Conservation (phyloP, 2,797 vertebrate genomes). For the Melanotaenia parkinsoni region DNA sequence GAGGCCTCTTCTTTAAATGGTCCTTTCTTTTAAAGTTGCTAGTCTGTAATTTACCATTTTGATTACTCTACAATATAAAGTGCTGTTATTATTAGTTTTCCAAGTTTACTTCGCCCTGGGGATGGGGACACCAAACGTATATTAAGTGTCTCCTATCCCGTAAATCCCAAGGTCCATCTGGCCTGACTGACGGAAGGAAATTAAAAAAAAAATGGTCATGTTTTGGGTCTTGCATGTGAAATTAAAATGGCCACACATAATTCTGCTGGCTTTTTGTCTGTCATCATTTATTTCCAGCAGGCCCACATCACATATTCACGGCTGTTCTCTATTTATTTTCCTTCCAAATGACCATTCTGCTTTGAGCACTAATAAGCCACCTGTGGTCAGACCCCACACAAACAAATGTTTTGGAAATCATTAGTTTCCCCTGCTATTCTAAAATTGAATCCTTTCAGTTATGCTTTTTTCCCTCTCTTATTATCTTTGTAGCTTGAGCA, state of each 20-base stretch:
- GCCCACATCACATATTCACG: constrained; percentile 48
- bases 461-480: constrained; percentile 31
- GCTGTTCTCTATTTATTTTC: constrained; percentile 41
- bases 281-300: constrained; percentile 30
- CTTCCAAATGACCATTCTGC: constrained; percentile 29
- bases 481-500: constrained; percentile 31
- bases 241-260: constrained; percentile 20
- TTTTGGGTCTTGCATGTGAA: not conserved
- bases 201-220: not conserved
- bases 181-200: not conserved
- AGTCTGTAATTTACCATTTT: not conserved
- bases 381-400: constrained; percentile 43
- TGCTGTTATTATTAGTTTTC: not conserved
- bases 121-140: not conserved
- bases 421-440: constrained; percentile 24
- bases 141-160: not conserved
- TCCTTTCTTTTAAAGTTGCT: not conserved
- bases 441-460: constrained; percentile 28
- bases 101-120: not conserved
- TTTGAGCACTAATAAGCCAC: constrained; percentile 47
- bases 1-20: not conserved
- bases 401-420: constrained; percentile 47
- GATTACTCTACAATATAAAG: not conserved
- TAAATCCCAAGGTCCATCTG: not conserved
- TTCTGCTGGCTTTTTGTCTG: constrained; percentile 17